Evolutionary conservation across 2,113 vertebrate species (phyloP).

Genomic region (Cyprinodon brontotheroides): DNA sequence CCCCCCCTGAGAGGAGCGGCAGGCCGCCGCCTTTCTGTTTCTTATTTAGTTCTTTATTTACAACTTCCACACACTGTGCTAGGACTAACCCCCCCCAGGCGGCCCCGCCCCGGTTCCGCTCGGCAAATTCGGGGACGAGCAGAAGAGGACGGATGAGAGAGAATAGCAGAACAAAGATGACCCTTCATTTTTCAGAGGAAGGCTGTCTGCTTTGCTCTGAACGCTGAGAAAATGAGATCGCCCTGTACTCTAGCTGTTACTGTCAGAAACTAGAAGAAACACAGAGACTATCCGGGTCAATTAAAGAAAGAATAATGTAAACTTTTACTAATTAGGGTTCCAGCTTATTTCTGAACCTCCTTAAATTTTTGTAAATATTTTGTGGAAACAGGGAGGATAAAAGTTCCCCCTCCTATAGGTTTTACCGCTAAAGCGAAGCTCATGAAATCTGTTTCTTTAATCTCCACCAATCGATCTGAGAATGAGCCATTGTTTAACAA

Average conservation of each 20-base stretch:
- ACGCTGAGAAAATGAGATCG: constrained; percentile 42
- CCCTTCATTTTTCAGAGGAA: constrained; percentile 50
- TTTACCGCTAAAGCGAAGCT: constrained; percentile 31
- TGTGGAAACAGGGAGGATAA: neutral
- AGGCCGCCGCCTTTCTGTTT: constrained; percentile 45
- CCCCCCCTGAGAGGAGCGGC: constrained; percentile 51
- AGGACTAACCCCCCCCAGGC: too few relatives aligned
- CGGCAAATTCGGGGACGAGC: constrained; percentile 42
- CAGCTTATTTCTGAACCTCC: too few relatives aligned
- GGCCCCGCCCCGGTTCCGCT: constrained; percentile 12
- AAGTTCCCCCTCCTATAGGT: constrained; percentile 35
- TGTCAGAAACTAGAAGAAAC: constrained; percentile 16
- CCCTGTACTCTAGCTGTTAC: neutral
- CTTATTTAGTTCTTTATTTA: constrained; percentile 73
- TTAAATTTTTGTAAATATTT: neutral
- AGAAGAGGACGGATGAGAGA: constrained; percentile 42
- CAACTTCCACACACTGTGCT: constrained; percentile 58
- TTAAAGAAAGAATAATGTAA: neutral
- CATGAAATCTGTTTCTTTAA: neutral
- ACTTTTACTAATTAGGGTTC: neutral
- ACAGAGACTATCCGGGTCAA: constrained; percentile 9
- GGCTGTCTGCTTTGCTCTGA: constrained; percentile 26
- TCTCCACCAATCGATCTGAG: neutral
- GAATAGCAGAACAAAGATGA: constrained; percentile 55
- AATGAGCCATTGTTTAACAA: neutral